Base-by-base conservation (phyloP, 1,140 invertebrate genomes). In the Sitophilus oryzae region DNA sequence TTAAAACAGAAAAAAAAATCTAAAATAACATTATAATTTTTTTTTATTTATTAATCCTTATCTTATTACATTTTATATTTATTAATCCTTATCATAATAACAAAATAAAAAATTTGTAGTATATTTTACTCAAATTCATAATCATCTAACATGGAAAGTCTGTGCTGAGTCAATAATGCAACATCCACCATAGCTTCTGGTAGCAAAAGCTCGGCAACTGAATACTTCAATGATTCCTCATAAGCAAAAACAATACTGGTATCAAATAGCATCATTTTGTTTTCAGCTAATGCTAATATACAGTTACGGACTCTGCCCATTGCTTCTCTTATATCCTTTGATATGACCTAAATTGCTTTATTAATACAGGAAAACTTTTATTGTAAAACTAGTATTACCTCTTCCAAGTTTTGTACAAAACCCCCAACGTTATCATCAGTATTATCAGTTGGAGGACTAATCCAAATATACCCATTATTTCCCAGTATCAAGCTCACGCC, bases 391-490 rank as follows among this genome's bases (percentile, higher is more conserved):
- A 36, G 58, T 44, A 62, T 65, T 71, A 79, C 77, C 61, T 82
- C 76, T 8, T 84, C 84, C n/a, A 92, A 72, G 74, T 90, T 88
- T 64, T 90, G 83, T 2, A 82, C 79, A 66, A 91, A 92, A 11
- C 89, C 89, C 45, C 88, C 89, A 35, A 82, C 82, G 23, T 83
- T 82, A 20, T 82, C 80, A 59, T 85, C 82, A 9, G 83, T 79
- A 5, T 79, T 74, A 14, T 72, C 73, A 34, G 73, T 67, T 43
- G 79, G 84, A 11, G 91, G 89, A 49, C 84, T 86, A 42, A 99
- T 89, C 93, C 93, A 99, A 46, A 99, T 86, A 62, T 87, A 96
- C 0, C 97, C 96, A 74, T 99, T 99, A 63, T 93, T 94, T 6
- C 96, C 96, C 6, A 99, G 79, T 51, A 99, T 96, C 6, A 99